Percentiles rank a stretch among this genome's conserved stretches.
These are phyloP conservation scores for Oreochromis grahami DNA, from an alignment of 2,797 vertebrate species.

Conservation along the genomic window DNA sequence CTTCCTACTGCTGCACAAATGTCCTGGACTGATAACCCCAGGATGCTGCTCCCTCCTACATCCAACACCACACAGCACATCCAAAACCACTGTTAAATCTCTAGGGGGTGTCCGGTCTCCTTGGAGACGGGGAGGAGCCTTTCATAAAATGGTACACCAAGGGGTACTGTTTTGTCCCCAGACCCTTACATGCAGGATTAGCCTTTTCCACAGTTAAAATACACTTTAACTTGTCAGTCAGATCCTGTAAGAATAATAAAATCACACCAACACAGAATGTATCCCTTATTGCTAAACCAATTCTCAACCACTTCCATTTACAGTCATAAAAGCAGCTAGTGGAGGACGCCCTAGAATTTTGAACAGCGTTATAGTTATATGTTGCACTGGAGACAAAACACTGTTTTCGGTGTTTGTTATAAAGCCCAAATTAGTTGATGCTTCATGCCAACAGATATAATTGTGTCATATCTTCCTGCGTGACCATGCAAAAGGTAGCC, in stretches of 20 bases:
- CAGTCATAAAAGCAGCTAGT: neutral
- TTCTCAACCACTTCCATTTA: accelerated
- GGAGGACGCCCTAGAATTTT: neutral
- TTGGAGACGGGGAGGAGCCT: neutral
- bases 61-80: neutral
- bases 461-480: neutral
- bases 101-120: accelerated
- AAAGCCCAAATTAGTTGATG: accelerated
- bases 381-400: neutral
- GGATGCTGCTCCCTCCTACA: neutral
- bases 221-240: neutral
- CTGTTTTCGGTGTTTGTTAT: accelerated
- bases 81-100: neutral
- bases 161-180: accelerated
- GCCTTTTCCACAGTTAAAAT: neutral
- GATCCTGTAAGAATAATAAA: neutral
- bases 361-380: accelerated
- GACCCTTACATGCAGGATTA: neutral
- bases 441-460: neutral
- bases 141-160: neutral
- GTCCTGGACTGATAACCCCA: neutral
- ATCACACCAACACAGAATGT: neutral
- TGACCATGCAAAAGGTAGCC: neutral
- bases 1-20: neutral
- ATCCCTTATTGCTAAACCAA: neutral